Conservation (phyloP, 1,140 invertebrate species). For the Cataglyphis hispanica region DNA sequence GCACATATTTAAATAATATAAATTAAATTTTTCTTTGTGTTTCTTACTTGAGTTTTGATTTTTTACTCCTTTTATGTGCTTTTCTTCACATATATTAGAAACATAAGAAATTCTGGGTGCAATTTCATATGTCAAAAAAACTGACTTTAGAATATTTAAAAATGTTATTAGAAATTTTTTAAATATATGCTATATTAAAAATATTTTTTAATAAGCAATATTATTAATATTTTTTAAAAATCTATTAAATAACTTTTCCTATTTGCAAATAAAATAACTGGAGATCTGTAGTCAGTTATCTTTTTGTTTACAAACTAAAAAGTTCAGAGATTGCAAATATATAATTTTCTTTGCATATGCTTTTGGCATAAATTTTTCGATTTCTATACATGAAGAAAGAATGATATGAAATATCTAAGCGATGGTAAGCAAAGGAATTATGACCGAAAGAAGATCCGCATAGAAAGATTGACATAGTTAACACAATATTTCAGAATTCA, state of each 20-base stretch:
- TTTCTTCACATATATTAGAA: background rate
- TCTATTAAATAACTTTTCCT: background rate
- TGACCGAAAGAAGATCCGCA: no score
- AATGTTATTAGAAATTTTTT: slow-evolving; percentile 12
- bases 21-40: slow-evolving; percentile 36
- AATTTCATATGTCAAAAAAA: background rate
- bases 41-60: slow-evolving; percentile 30
- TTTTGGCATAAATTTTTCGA: background rate
- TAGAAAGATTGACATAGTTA: background rate
- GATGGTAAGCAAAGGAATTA: background rate
- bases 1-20: slow-evolving; percentile 51
- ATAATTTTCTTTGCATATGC: slow-evolving; percentile 22
- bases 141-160: background rate
- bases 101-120: background rate
- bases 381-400: background rate
- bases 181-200: background rate
- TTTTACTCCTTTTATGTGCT: background rate
- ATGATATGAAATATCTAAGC: background rate
- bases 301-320: background rate
- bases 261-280: background rate
- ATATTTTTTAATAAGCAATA: background rate
- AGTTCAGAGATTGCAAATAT: background rate
- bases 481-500: background rate
- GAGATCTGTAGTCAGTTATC: background rate
- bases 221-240: background rate